These are phyloP conservation scores for Myotis vivesi DNA, from an alignment of 2,797 vertebrate species.

Conservation along the genomic window DNA sequence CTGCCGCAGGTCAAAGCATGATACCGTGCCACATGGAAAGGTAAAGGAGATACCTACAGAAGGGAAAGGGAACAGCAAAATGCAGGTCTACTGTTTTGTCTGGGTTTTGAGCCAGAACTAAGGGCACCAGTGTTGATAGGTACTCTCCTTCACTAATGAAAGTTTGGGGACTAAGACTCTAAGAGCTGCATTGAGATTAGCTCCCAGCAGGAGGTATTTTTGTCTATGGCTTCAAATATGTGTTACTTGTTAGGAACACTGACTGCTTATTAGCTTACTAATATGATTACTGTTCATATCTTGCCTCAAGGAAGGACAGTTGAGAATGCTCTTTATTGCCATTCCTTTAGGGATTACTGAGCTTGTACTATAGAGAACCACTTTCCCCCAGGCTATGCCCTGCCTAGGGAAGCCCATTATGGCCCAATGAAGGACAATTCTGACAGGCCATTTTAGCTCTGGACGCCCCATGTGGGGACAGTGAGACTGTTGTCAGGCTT, in stretches of 20 bases:
- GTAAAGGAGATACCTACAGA: neutral
- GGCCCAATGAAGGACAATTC: neutral
- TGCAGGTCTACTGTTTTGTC: neutral
- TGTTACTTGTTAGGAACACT: neutral
- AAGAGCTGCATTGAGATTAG: neutral
- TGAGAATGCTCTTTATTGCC: neutral
- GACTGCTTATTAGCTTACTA: neutral
- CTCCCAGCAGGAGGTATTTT: neutral
- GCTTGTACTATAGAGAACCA: neutral
- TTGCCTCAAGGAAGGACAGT: neutral
- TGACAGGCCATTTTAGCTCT: neutral
- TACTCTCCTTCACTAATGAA: neutral
- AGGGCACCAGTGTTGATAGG: neutral
- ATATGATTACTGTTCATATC: neutral
- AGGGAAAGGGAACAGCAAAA: neutral
- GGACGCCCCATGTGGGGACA: neutral
- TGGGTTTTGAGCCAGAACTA: neutral
- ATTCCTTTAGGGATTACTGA: neutral
- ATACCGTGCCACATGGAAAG: neutral
- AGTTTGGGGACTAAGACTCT: neutral
- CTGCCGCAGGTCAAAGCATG: neutral
- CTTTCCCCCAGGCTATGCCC: neutral
- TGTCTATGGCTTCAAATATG: neutral
- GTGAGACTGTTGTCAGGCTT: neutral
- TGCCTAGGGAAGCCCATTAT: neutral